Conservation (phyloP, 2,888 invertebrate species). For the Chrysolina americana region DNA sequence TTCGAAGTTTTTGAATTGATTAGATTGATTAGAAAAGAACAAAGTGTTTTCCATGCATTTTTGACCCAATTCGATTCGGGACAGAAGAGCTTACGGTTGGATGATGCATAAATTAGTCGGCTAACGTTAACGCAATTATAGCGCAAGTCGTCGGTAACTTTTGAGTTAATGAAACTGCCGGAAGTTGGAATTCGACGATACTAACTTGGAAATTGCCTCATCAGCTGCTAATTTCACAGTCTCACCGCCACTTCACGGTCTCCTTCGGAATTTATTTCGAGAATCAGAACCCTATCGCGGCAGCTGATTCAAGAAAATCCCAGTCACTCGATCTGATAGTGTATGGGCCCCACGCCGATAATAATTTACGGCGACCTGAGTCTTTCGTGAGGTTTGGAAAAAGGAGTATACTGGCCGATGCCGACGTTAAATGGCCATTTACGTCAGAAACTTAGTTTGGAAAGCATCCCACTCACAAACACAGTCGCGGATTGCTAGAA, state of each 20-base stretch:
- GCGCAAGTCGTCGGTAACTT: slow-evolving; percentile 14
- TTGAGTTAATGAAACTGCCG: slow-evolving; percentile 18
- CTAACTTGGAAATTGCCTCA: slow-evolving; percentile 23
- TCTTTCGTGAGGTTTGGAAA: too few species aligned
- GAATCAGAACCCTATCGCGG: slow-evolving; percentile 17
- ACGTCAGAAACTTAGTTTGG: too few species aligned
- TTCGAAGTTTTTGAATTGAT: too few species aligned
- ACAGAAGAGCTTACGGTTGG: not conserved
- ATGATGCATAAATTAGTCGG: slow-evolving; percentile 4
- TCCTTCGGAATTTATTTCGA: slow-evolving; percentile 11
- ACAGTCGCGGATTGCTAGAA: too few species aligned
- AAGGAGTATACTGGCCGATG: too few species aligned
- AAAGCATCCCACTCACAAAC: too few species aligned
- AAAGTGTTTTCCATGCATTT: not conserved
- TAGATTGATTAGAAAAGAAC: not conserved
- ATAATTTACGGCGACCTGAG: not conserved
- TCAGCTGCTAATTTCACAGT: slow-evolving; percentile 19
- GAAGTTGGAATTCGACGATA: slow-evolving; percentile 8
- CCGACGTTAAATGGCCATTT: not conserved
- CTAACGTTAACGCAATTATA: slow-evolving; percentile 13
- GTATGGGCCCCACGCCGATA: not conserved
- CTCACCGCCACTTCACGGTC: slow-evolving; percentile 2
- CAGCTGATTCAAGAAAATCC: slow-evolving; percentile 1
- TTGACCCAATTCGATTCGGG: not conserved
- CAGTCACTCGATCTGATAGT: not conserved